Base-by-base conservation (phyloP, 2,113 vertebrate genomes). In the Gallinago paraguaiae region DNA sequence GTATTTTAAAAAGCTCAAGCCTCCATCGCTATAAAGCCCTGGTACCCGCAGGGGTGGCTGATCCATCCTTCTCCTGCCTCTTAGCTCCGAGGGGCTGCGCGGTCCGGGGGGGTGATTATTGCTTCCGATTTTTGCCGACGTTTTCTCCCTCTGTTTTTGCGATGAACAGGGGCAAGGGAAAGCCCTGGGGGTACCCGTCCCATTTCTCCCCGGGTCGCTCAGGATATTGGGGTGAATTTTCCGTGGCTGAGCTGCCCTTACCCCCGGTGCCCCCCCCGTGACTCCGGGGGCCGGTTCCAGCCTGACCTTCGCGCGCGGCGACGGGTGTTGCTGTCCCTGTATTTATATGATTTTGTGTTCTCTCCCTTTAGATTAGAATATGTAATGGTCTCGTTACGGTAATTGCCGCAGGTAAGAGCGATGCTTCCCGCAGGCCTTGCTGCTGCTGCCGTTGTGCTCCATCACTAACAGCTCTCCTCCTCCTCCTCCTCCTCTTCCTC, bases 291-390 rank as follows among this genome's bases (percentile, higher is more conserved):
- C 41, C 5, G 9, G 50, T n/a, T 27, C 5, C 20, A 12, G 39
- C 39, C 39, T 39, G 39, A 39, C 39, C 39, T 39, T 39, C 39
- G 39, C 39, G 39, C 39, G 39, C 39, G 39, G 41, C 41, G 41
- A 16, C 1, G 25, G 72, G 50, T 80, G 84, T 56, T 43, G 25
- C 81, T 86, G 63, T 30, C 86, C 88, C 95, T 92, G 20, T 90
- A 92, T 88, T 98, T 72, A 98, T 50, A 87, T 19, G 60, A 93
- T 98, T 96, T 98, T 99, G 85, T 98, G 92, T 97, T 98, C 96
- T 98, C 97, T 99, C 95, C 98, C 96, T 98, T 98, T 98, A 99
- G 99, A 99, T 99, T 99, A 99, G 98, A 97, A 95, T 97, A 97
- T 95, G 87, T 97, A 98, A 98, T 90, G 98, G 97, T 98, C 98